Conservation (phyloP, 2,113 vertebrate species). For the Ovis aries region ARS-UI_Ramb_v3.0 NC_056065.1:15568001-15568500, state of each 20-base stretch:
- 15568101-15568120: not conserved
- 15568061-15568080: not conserved
- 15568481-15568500: no score
- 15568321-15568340: no score
- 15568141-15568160: not conserved
- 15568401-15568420: no score
- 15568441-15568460: no score
- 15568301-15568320: no score
- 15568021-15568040: not conserved
- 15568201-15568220: not conserved
- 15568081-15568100: not conserved
- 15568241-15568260: not conserved
- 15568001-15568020: not conserved
- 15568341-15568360: not conserved
- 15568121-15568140: fast-evolving
- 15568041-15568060: not conserved
- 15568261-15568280: not conserved
- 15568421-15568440: no score
- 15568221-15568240: not conserved
- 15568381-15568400: no score
- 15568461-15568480: no score
- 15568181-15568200: not conserved
- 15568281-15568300: no score
- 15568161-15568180: not conserved
- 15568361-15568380: fast-evolving